Conservation (phyloP, 2,797 vertebrate genomes). For the Oreonectes daqikongensis region DNA sequence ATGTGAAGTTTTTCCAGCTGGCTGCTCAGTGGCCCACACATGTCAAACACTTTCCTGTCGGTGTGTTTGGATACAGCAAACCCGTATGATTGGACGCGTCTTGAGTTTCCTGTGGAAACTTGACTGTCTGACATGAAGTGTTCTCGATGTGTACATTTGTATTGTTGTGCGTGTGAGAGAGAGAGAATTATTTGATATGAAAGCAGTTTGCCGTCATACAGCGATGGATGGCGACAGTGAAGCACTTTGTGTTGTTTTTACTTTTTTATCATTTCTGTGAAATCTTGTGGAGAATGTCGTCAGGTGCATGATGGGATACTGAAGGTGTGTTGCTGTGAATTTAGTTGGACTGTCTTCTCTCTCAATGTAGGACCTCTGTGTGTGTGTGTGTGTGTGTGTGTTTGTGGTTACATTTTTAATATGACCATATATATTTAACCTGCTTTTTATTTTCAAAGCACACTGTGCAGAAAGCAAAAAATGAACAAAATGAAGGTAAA, state of each 20-base stretch:
- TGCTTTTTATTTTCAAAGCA: constrained; percentile 68
- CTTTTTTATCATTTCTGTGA: constrained; percentile 80
- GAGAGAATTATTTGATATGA: constrained; percentile 71
- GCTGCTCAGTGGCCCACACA: constrained; percentile 95
- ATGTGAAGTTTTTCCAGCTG: constrained; percentile 93
- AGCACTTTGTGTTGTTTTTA: constrained; percentile 78
- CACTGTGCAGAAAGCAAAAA: constrained; percentile 58
- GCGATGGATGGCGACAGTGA: constrained; percentile 75
- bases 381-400: constrained; percentile 60
- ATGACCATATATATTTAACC: constrained; percentile 53
- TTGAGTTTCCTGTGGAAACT: constrained; percentile 81
- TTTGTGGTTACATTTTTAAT: constrained; percentile 59
- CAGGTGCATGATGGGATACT: constrained; percentile 69
- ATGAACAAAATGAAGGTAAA: constrained; percentile 16
- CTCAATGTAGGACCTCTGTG: background rate
- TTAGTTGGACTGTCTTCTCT: background rate
- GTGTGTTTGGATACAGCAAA: constrained; percentile 88
- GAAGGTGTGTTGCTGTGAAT: constrained; percentile 59
- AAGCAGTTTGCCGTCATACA: constrained; percentile 71
- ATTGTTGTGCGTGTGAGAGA: constrained; percentile 49
- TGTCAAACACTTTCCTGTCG: constrained; percentile 90
- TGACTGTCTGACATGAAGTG: constrained; percentile 63
- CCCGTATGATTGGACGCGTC: constrained; percentile 73
- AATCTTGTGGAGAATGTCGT: constrained; percentile 76
- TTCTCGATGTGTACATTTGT: constrained; percentile 68